Evolutionary conservation across 2,888 invertebrate genomes (phyloP), one percentile per base, ranked within the genome.

Genomic region (Platycnemis pennipes): DNA sequence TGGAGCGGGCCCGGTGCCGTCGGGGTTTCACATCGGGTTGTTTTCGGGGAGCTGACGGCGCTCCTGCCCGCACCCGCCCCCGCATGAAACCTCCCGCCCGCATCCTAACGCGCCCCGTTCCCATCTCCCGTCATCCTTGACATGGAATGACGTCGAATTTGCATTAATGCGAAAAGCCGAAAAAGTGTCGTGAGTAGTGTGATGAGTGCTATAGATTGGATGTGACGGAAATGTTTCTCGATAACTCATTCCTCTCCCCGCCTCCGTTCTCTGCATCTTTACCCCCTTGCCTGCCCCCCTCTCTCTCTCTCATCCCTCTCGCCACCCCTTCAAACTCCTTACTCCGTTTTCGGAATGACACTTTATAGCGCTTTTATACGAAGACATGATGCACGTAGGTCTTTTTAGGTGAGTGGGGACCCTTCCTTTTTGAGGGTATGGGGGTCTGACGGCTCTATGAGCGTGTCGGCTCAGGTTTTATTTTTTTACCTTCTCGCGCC

Each of bases 161-260:
- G 91, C 91, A 91, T 91, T 91, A 91, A 91, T 91, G 91, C 91
- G 91, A 63, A 91, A 91, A 91, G 91, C 91, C 91, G 53, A 91
- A 91, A 91, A 91, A 91, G 91, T 91, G 91, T 91, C 91, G 91
- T 44, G 56, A 63, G 63, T 44, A 45, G 63, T 91, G 91, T 91
- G 91, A 91, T 44, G 91, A 69, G 91, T 44, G 91, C 16, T 91
- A 63, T 56, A 45, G 91, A 91, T 91, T 91, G 63, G 91, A 69
- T 91, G 91, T 91, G 91, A 91, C 63, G 91, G 91, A 63, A 91
- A 56, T 91, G 91, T 91, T 91, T 91, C 91, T 69, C 56, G 91
- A 91, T 91, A 91, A 91, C 91, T 91, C 91, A 91, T 69, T 69
- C 69, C 56, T 42, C 56, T 56, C 37, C 42, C 49, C 22, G 22